Evolutionary conservation across 1,140 invertebrate genomes (phyloP), one percentile per base, ranked within the genome.

Genomic region (Psix sp.): DNA sequence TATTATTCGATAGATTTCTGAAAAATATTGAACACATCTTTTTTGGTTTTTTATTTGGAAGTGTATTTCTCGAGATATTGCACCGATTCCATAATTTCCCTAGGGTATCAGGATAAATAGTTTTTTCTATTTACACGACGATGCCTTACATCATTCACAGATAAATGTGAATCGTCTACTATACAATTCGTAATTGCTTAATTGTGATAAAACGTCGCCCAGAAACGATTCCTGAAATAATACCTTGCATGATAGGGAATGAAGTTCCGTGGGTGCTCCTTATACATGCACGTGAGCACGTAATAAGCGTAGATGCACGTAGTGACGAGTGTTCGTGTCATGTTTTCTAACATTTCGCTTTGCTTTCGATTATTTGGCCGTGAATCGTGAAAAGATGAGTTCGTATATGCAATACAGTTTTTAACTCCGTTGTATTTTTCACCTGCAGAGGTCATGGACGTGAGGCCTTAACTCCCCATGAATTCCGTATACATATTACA

Each of bases 331-430:
- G 39, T 60, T 52, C 33, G 31, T 59, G 38, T 43, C 48, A 29
- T 75, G 51, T 59, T 76, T 74, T 70, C 76, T 51, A 78, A 60
- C 46, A 52, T 62, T 17, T 48, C 67, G 65, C 54, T 72, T 81
- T 63, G 73, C 68, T 79, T 80, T 81, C 70, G 70, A 67, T 56
- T 33, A 67, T 65, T 45, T 52, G 56, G 39, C 40, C 62, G 36
- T 40, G 68, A 63, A 72, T 54, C 48, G 59, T 59, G 59, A 72
- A 72, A 72, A 59, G 68, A 72, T 59, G 56, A 59, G n/a, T n/a
- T 39, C 42, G 7, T 46, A 13, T 36, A 20, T 11, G 51, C 42
- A 51, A 35, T 46, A 39, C 54, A 33, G 49, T 54, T 39, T 52
- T 43, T 52, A 59, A 65, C 49, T 60, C 49, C 36, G 2, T 38